Percentiles rank a stretch among this genome's conserved stretches.
These are phyloP conservation scores for Hyalella azteca DNA, from an alignment of 2,888 invertebrate species.

Conservation along the genomic window DNA sequence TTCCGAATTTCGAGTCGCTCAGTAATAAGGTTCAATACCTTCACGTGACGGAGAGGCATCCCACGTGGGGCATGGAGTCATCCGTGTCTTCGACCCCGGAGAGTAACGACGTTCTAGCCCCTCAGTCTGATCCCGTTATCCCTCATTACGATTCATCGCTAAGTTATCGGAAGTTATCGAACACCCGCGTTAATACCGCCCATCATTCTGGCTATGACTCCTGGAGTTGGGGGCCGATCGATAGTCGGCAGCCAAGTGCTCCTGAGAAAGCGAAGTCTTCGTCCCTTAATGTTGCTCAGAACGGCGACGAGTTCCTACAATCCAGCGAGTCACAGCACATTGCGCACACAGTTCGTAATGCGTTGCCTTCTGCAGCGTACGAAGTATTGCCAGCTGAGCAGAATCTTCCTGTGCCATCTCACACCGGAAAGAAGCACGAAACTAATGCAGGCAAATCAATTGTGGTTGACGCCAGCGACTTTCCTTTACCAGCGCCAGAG, in stretches of 20 bases:
- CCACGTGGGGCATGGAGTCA: neutral
- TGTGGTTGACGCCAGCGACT: neutral
- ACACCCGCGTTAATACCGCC: neutral
- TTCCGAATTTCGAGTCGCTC: conserved; percentile 23
- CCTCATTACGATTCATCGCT: conserved; percentile 1
- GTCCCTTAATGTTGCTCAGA: neutral
- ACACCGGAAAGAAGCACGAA: neutral
- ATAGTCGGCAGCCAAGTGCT: conserved; percentile 26
- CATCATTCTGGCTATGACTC: conserved; percentile 11
- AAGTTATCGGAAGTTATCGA: conserved; percentile 19
- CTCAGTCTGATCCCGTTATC: neutral
- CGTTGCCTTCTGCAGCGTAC: neutral
- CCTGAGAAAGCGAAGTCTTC: neutral
- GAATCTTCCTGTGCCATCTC: neutral
- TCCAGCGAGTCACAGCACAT: neutral
- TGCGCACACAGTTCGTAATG: neutral
- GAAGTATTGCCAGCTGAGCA: neutral
- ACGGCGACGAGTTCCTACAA: neutral
- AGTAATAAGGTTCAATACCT: neutral
- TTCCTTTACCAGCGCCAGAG: neutral
- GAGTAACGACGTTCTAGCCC: neutral
- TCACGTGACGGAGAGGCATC: conserved; percentile 18
- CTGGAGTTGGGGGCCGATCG: conserved; percentile 24
- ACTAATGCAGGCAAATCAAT: neutral
- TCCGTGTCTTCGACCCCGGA: neutral